Evolutionary conservation across 2,113 vertebrate species (phyloP), one percentile per base, ranked within the genome.

Genomic region (Psettodes erumei): DNA sequence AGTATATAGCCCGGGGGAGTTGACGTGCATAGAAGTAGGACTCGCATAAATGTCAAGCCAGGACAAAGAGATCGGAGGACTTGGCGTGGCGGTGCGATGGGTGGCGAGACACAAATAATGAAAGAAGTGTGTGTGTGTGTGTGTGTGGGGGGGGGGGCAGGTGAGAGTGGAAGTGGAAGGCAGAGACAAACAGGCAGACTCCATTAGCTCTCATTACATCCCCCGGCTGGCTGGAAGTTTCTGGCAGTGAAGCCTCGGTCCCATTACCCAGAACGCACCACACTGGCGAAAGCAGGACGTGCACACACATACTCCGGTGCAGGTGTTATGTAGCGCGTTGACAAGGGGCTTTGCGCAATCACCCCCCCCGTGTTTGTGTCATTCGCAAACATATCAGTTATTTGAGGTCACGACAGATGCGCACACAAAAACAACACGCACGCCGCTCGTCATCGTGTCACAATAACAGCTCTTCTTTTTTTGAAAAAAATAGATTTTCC

Each of bases 381-480:
- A 58, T 68, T 51, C 8, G 45, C 12, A 77, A 68, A 68, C 38
- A 70, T 38, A 21, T 28, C 33, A 9, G 18, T 55, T 8, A 30
- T 33, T 8, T 35, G 16, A 35, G 19, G 56, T 59, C 9, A 47
- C 19, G 61, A 40, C 58, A 37, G 65, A 81, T 60, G 33, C 32
- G 50, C 21, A 25, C 51, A 61, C 42, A 73, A 61, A 68, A 72
- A 81, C 64, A 79, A 37, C 19, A 73, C 54, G 50, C 32, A 35
- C 43, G 47, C 63, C 42, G 79, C 81, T 79, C 81, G 72, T 82
- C 82, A 81, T 65, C 60, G 21, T 62, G 73, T 71, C 53, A 71
- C 75, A 62, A 69, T 80, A 88, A 82, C 71, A 79, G 58, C 28
- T 69, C 81, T 67, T 63, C n/a, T n/a, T n/a, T n/a, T n/a, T n/a